These are phyloP conservation scores for silkworm (Bombyx mori) DNA, from an alignment of 1,140 invertebrate genomes.

Conservation along the genomic window DNA sequence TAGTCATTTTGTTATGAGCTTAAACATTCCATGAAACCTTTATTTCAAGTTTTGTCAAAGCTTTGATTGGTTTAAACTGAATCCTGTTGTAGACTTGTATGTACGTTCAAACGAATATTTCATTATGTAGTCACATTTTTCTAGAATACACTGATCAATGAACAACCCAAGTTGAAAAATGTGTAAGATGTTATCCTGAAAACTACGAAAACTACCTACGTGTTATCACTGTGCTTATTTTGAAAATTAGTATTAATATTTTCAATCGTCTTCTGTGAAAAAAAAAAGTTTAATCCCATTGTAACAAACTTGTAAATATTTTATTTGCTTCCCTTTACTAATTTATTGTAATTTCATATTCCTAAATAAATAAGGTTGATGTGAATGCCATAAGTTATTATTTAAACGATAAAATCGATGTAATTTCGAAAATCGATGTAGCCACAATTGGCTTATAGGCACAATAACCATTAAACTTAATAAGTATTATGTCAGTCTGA, in stretches of 20 bases:
- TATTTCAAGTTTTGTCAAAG: conserved; percentile 48
- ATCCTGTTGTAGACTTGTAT: conserved; percentile 18
- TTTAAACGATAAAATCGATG: conserved; percentile 9
- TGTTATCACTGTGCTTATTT: not conserved
- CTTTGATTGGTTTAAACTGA: conserved; percentile 46
- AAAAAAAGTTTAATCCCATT: conserved; percentile 16
- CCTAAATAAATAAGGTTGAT: conserved; percentile 35
- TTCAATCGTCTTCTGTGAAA: not conserved
- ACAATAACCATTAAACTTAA: conserved; percentile 18
- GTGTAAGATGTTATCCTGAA: too few relatives aligned
- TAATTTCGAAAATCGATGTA: conserved; percentile 9
- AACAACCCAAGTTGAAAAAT: too few relatives aligned
- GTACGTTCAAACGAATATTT: conserved; percentile 13
- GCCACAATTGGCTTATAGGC: conserved; percentile 21
- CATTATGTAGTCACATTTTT: conserved; percentile 9
- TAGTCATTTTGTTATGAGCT: conserved; percentile 56
- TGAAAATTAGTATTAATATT: conserved; percentile 11
- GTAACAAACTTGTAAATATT: conserved; percentile 56
- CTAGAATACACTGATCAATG: not conserved
- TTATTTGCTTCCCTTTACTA: conserved; percentile 56
- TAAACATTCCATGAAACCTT: conserved; percentile 65
- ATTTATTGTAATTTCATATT: conserved; percentile 63
- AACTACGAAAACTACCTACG: too few relatives aligned
- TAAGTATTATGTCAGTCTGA: conserved; percentile 57
- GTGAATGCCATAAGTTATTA: conserved; percentile 34